Base-by-base conservation (phyloP, 2,888 invertebrate genomes). In the Luperina nickerlii region DNA sequence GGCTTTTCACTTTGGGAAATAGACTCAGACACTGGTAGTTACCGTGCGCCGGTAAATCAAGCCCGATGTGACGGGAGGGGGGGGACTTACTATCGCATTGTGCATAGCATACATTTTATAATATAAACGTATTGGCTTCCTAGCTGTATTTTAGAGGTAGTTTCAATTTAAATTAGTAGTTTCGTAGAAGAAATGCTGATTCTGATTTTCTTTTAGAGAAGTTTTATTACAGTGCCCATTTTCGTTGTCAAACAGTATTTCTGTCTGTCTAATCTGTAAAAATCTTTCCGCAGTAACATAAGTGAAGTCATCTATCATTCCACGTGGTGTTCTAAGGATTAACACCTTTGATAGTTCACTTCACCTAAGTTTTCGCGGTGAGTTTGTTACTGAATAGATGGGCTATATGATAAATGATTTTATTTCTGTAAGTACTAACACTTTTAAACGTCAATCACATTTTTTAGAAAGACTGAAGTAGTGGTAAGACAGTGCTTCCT, bases 91-190 rank as follows among this genome's bases (percentile, higher is more conserved):
- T 65, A 54, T 82, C 51, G 63, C 82, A 69, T 60, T 81, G 51
- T 74, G 80, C 32, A 57, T 70, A 54, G 83, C 78, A 86, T 79
- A 70, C 74, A 75, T 86, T 71, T 85, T 78, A 62, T 67, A 69
- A n/a, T 69, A 72, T 76, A 51, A 60, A 69, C 71, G 38, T 81
- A 85, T 83, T 85, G 51, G 57, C 18, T 45, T 27, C 20, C 57
- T 32, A 0, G 4, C 57, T 63, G 32, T 51, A 72, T 75, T 81
- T 72, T 32, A 66, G 27, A 60, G n/a, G n/a, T 4, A 42, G 20
- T 65, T 67, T 38, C 7, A 45, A 54, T 54, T 27, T 65, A 27
- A 57, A 79, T 73, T 63, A 45, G n/a, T 57, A 48, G 38, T 79
- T 57, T n/a, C 11, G 24, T 48, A 18, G 20, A 3, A 68, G 38